phyloP scores from a whole-genome alignment of 2,797 vertebrate species.

The Hafferia zeledoni region DNA sequence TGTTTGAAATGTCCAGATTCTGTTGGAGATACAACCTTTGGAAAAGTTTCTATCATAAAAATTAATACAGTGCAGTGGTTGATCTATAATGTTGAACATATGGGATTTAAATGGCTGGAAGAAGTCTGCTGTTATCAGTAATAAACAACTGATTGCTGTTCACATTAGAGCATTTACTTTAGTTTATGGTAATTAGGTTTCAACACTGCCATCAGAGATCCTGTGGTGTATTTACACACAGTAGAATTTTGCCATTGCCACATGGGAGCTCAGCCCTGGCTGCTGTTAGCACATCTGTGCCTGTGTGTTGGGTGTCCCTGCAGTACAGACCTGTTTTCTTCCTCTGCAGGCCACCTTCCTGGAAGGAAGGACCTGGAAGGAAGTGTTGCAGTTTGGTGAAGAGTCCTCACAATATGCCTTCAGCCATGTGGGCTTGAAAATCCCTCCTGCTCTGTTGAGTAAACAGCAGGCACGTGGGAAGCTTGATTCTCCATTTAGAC shows the following conservation, averaged over 20 bases:
- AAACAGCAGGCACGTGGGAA: neutral
- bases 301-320: neutral
- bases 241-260: neutral
- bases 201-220: neutral
- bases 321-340: neutral
- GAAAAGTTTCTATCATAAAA: neutral
- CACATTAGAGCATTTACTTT: neutral
- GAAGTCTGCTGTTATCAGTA: neutral
- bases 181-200: neutral
- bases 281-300: neutral
- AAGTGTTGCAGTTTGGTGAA: neutral
- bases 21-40: neutral
- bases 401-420: neutral
- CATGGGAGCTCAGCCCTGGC: neutral
- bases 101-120: neutral
- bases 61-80: neutral
- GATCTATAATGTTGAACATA: conserved; percentile 2
- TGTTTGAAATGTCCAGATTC: neutral
- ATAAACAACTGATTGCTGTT: neutral
- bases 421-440: neutral
- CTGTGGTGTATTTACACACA: neutral
- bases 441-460: neutral
- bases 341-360: neutral
- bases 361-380: neutral
- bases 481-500: neutral